Evolutionary conservation across 2,797 vertebrate genomes (phyloP).

Genomic region (Diplodus sargus): DNA sequence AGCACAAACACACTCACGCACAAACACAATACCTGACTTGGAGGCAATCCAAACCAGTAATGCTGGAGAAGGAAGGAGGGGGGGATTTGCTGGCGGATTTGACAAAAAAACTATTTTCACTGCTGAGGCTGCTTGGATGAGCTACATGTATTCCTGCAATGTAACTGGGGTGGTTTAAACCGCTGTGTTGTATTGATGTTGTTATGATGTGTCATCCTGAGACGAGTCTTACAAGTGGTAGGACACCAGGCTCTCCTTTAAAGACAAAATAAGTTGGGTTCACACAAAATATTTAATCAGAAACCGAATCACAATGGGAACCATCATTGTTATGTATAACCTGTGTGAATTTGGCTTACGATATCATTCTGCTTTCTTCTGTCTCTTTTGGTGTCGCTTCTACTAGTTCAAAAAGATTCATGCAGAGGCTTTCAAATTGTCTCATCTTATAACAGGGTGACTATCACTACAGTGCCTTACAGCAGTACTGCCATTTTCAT

Average conservation of each 20-base stretch:
- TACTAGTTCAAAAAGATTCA: constrained; percentile 8
- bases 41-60: constrained; percentile 28
- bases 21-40: constrained; percentile 16
- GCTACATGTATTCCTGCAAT: not conserved
- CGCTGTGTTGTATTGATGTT: constrained; percentile 9
- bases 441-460: constrained; percentile 1
- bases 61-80: not conserved
- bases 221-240: constrained; percentile 8
- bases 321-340: not conserved
- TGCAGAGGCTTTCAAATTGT: not conserved
- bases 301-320: constrained; percentile 13
- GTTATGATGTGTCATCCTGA: constrained; percentile 10
- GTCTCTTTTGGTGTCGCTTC: constrained; percentile 9
- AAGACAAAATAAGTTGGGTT: not conserved
- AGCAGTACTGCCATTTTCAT: constrained; percentile 1
- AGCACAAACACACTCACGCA: not conserved
- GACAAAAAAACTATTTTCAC: constrained; percentile 1
- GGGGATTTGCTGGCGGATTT: constrained; percentile 4
- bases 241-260: constrained; percentile 17
- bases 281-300: constrained; percentile 35
- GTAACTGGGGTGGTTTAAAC: constrained; percentile 10
- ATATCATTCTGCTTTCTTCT: not conserved
- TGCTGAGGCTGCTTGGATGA: not conserved
- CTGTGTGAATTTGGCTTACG: not conserved
- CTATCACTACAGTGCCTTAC: not conserved